Base-by-base conservation (phyloP, 2,888 invertebrate genomes). In the Nemapogon koenigi region DNA sequence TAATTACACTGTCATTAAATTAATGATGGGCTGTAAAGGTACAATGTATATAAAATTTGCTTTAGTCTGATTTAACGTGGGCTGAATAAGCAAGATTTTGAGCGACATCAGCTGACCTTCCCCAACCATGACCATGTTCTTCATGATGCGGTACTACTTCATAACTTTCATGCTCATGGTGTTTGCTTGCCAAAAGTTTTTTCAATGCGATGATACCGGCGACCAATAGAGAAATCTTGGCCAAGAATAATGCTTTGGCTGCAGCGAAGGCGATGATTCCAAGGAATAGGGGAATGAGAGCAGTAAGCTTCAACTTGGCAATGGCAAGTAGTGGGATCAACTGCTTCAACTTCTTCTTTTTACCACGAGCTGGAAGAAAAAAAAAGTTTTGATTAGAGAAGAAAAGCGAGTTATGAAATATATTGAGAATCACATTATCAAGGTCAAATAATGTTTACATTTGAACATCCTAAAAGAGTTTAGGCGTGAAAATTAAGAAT, bases 171-270 rank as follows among this genome's bases (percentile, higher is more conserved):
- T 83, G 81, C n/a, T n/a, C n/a, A 40, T 83, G 72, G 43, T 81
- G 85, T 57, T 89, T 89, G 55, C 83, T 81, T 36, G 86, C 89
- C 43, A 91, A 64, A 16, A 92, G 81, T 57, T 92, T 92, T 66
- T 80, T 80, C 55, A 80, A 51, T 14, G 78, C 81, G 53, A 92
- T 86, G 52, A 91, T 84, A 52, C 85, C 85, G 43, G 90, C 86
- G 46, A 92, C 83, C 31, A 91, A 81, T 26, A 93, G 82, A 1
- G 92, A 86, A 51, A 92, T 83, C 81, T 93, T 93, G 59, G 90
- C 91, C 50, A 92, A 83, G 44, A 91, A 75, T 41, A 93, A 81
- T 27, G 92, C 92, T 75, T 93, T 92, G 72, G 91, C 88, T n/a
- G 92, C 91, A 36, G 91, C 81, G 39, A 92, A 81, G 16, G 90